Evolutionary conservation across 1,140 invertebrate genomes (phyloP).

Genomic region (Scaptomyza graminum): DNA sequence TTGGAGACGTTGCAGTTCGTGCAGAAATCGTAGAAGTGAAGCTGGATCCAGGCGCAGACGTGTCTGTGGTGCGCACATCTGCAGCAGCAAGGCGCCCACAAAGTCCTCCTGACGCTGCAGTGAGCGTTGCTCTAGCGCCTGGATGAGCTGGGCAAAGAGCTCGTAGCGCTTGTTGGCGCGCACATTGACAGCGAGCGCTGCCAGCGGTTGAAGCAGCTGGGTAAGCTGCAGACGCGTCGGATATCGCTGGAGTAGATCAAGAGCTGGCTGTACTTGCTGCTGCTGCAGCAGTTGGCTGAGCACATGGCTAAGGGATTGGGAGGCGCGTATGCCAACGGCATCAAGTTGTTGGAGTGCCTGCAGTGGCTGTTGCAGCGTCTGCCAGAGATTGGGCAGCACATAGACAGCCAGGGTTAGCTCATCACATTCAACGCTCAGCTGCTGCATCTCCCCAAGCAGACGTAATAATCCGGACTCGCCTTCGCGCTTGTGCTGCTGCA

Average conservation of each 20-base stretch:
- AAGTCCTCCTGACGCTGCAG: conserved; percentile 36
- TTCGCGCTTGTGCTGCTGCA: conserved; percentile 50
- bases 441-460: conserved; percentile 81
- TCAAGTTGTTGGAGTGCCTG: conserved; percentile 76
- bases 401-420: conserved; percentile 83
- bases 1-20: conserved; percentile 61
- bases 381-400: conserved; percentile 78
- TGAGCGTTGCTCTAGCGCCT: conserved; percentile 49
- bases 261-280: conserved; percentile 58
- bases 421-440: conserved; percentile 83
- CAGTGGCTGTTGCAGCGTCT: conserved; percentile 75
- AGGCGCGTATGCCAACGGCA: conserved; percentile 69
- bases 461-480: conserved; percentile 68
- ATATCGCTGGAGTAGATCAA: conserved; percentile 65
- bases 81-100: conserved; percentile 60
- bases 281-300: conserved; percentile 80
- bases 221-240: conserved; percentile 63
- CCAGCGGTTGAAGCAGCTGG: conserved; percentile 47
- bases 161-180: conserved; percentile 71
- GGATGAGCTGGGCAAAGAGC: conserved; percentile 53
- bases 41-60: conserved; percentile 59
- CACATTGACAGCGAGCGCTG: conserved; percentile 55
- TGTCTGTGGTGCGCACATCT: conserved; percentile 60
- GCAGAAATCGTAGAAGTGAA: conserved; percentile 53
- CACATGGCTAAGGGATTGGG: conserved; percentile 72